Base-by-base conservation (phyloP, 2,113 vertebrate genomes). In the Lepus europaeus region DNA sequence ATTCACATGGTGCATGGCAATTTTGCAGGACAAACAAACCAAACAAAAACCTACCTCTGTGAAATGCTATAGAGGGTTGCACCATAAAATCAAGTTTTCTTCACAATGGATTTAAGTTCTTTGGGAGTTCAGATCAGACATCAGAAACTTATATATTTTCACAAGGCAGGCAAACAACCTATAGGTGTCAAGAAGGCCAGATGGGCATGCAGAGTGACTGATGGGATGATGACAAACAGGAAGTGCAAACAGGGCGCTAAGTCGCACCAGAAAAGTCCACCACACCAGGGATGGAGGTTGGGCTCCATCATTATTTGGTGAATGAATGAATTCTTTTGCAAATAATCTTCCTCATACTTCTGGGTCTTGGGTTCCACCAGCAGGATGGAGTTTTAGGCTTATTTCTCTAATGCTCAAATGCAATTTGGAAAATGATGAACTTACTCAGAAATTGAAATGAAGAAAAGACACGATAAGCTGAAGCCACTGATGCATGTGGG, bases 341-440 rank as follows among this genome's bases (percentile, higher is more conserved):
- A 63, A 5, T 16, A 1, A 51, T 51, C n/a, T 19, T 20, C 4
- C 19, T n/a, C 10, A 16, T 61, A n/a, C 20, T 87, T 73, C 78
- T 23, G 36, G 0, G 7, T 7, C 7, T 23, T 10, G 14, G 1
- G 2, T 39, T 59, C 56, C 14, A 81, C 8, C 2, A 31, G 11
- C 17, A 45, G 45, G 14, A 82, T 0, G 0, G 4, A 49, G 63
- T 51, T 45, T n/a, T 23, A 63, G 45, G 76, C 11, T 56, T 31
- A 49, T 14, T 29, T 84, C 79, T 73, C 49, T 77, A 19, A 9
- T 56, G 29, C 0, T 2, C 36, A 79, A 49, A 2, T 59, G 12
- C n/a, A 23, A 56, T 39, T 61, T 64, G 31, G 2, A 68, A 56
- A 84, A 61, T 29, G 2, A 2, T 56, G 25, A 81, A 88, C 16